phyloP scores from a whole-genome alignment of 2,797 vertebrate genomes.

The Gouania willdenowi region DNA sequence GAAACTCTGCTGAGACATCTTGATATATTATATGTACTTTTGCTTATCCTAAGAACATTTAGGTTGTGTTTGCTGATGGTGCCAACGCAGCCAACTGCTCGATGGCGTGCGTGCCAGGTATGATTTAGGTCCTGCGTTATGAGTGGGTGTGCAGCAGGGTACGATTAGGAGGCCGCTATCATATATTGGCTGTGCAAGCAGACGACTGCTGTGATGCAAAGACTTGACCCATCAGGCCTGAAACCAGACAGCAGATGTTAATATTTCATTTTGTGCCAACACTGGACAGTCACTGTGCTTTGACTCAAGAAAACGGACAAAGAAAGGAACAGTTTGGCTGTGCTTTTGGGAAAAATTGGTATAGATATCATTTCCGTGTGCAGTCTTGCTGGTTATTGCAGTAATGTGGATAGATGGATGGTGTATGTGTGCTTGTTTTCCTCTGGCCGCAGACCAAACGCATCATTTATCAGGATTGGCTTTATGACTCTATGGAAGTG shows the following conservation, averaged over 20 bases:
- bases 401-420: too few species aligned
- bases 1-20: too few species aligned
- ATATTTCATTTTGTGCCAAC: neutral
- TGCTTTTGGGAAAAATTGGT: neutral
- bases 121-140: slow-evolving; percentile 39
- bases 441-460: neutral
- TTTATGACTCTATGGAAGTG: too few species aligned
- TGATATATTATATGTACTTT: slow-evolving; percentile 16
- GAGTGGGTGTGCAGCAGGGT: slow-evolving; percentile 7
- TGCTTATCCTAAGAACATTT: slow-evolving; percentile 33
- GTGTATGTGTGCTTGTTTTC: neutral
- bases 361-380: neutral
- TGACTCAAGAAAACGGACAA: neutral
- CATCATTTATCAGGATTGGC: too few species aligned
- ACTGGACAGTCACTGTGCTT: too few species aligned
- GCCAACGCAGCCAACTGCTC: slow-evolving; percentile 14
- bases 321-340: neutral
- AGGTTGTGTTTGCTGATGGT: slow-evolving; percentile 40
- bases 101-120: slow-evolving; percentile 23
- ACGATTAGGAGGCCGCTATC: slow-evolving; percentile 5
- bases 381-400: neutral
- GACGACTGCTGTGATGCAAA: slow-evolving; percentile 38
- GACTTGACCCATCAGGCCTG: slow-evolving; percentile 13
- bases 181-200: slow-evolving; percentile 33
- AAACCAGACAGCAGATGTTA: slow-evolving; percentile 7